Evolutionary conservation across 2,888 invertebrate genomes (phyloP).

Genomic region (Apamea monoglypha): DNA sequence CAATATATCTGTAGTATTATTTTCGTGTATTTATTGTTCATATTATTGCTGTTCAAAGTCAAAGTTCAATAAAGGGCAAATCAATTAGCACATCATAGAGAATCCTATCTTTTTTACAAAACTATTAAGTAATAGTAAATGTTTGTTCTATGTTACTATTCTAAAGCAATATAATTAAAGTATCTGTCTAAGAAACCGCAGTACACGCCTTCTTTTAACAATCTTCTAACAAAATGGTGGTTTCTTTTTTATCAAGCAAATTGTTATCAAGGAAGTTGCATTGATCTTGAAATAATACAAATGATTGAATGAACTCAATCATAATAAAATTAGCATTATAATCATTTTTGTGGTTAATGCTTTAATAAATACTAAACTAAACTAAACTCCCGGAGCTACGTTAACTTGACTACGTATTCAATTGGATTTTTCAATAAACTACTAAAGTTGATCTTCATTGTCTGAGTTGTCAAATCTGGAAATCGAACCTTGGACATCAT

Average conservation of each 20-base stretch:
- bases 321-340: constrained; percentile 5
- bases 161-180: not conserved
- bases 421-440: not conserved
- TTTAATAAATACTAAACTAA: not conserved
- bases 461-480: not conserved
- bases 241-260: constrained; percentile 29
- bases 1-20: not conserved
- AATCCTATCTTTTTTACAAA: not conserved
- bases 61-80: constrained; percentile 29
- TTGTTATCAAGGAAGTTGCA: constrained; percentile 19
- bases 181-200: not conserved
- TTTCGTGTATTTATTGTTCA: not conserved
- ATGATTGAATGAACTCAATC: constrained; percentile 20
- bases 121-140: not conserved
- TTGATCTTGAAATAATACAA: not conserved
- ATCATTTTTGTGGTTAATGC: not conserved
- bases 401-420: too few relatives aligned
- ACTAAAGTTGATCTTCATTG: not conserved
- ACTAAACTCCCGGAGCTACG: not conserved
- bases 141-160: not conserved
- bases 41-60: not conserved
- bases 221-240: not conserved
- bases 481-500: not conserved
- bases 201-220: constrained; percentile 1
- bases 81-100: constrained; percentile 8